Evolutionary conservation across 2,888 invertebrate genomes (phyloP).

Genomic region (Charanyca ferruginea): DNA sequence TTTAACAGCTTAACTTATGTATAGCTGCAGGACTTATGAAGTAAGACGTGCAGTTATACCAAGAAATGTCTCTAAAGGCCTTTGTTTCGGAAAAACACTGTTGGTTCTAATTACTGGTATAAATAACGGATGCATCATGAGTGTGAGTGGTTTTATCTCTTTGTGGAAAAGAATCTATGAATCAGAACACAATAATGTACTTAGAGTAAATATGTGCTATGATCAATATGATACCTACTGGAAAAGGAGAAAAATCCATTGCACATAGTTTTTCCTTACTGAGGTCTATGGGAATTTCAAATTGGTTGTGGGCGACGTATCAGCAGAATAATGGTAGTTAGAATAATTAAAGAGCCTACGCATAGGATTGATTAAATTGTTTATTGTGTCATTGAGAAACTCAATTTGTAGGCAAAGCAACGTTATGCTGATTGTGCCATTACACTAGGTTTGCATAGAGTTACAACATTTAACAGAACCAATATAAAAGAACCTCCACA

Average conservation of each 20-base stretch:
- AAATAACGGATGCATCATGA: slow-evolving; percentile 59
- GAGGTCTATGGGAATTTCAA: slow-evolving; percentile 7
- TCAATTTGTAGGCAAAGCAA: neutral
- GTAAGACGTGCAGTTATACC: slow-evolving; percentile 39
- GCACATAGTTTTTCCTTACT: slow-evolving; percentile 14
- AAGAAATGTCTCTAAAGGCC: slow-evolving; percentile 46
- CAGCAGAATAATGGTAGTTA: neutral
- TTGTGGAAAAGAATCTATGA: slow-evolving; percentile 48
- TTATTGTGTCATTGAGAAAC: neutral
- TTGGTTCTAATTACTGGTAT: slow-evolving; percentile 25
- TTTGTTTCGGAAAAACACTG: slow-evolving; percentile 56
- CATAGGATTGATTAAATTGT: slow-evolving; percentile 21
- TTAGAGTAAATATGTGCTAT: slow-evolving; percentile 16
- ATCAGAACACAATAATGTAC: slow-evolving; percentile 48
- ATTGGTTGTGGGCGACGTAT: slow-evolving; percentile 5
- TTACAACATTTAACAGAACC: neutral
- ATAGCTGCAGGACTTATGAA: too few relatives aligned
- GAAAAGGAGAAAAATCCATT: slow-evolving; percentile 45
- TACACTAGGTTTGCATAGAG: neutral
- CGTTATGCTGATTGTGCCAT: neutral
- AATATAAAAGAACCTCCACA: too few relatives aligned
- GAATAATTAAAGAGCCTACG: slow-evolving; percentile 28
- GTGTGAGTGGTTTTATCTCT: slow-evolving; percentile 45
- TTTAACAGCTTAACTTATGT: slow-evolving; percentile 2
- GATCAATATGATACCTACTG: slow-evolving; percentile 20